Conservation (phyloP, 2,888 invertebrate species). For the Strigamia crassipes region DNA sequence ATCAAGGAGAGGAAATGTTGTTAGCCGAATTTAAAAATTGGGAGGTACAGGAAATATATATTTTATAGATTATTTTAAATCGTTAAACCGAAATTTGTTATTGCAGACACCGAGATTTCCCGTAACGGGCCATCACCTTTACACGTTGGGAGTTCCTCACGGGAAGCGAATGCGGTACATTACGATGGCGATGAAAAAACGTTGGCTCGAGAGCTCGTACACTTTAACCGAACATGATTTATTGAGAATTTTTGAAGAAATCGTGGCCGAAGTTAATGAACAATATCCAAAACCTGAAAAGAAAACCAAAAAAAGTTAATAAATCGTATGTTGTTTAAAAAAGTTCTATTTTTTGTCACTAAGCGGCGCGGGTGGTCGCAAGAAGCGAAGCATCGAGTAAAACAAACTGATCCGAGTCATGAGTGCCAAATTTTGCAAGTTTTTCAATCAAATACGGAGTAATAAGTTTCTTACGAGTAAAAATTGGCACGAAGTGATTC, state of each 20-base stretch:
- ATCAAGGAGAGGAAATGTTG: conserved; percentile 69
- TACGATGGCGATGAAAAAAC: conserved; percentile 70
- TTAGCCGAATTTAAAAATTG: conserved; percentile 72
- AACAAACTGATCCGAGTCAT: no score
- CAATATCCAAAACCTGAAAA: background rate
- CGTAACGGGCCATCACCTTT: conserved; percentile 73
- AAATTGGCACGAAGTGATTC: background rate
- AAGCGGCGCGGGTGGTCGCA: no score
- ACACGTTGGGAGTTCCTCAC: conserved; percentile 61
- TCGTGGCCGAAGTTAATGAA: conserved; percentile 17
- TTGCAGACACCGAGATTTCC: conserved; percentile 73
- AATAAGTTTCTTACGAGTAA: no score
- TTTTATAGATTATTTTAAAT: background rate
- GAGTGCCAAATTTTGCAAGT: no score
- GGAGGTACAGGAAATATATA: conserved; percentile 58
- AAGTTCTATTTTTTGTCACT: no score
- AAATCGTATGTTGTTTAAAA: background rate
- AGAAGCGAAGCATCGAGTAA: no score
- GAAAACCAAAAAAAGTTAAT: background rate
- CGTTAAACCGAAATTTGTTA: background rate
- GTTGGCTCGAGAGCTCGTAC: conserved; percentile 84
- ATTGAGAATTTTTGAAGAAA: conserved; percentile 44
- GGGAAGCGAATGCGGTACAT: conserved; percentile 71
- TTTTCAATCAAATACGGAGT: no score
- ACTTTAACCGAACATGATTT: conserved; percentile 70